phyloP scores from a whole-genome alignment of 2,797 vertebrate species.

The Halcyon badia region DNA sequence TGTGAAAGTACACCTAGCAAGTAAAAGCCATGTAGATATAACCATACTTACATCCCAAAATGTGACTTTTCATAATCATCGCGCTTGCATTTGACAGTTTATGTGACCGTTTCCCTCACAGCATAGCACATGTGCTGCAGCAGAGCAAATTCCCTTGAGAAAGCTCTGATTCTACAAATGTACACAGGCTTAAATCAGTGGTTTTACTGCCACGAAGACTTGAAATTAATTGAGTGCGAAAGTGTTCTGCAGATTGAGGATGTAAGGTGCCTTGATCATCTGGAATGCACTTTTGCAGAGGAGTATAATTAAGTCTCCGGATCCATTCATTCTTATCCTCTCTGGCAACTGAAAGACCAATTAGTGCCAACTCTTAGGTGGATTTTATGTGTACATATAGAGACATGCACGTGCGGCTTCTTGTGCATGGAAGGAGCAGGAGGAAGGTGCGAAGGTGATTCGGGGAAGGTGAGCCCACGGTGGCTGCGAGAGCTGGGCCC shows the following conservation, averaged over 20 bases:
- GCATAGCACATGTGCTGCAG: neutral
- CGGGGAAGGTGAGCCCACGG: neutral
- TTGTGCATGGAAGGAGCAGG: fast-evolving
- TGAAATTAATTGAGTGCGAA: neutral
- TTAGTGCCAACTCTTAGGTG: neutral
- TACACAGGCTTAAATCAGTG: neutral
- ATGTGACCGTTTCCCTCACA: neutral
- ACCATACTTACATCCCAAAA: neutral
- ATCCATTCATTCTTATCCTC: neutral
- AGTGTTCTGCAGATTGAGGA: neutral
- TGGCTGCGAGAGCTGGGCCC: neutral
- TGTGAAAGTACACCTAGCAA: neutral
- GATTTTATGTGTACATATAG: no score
- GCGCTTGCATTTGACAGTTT: neutral
- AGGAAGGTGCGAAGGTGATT: neutral
- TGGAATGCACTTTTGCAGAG: neutral
- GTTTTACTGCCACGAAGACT: neutral
- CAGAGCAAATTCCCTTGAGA: neutral
- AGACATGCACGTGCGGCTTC: neutral
- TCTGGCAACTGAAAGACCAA: neutral
- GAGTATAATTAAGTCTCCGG: neutral
- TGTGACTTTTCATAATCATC: neutral
- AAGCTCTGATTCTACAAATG: neutral
- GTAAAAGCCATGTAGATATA: neutral
- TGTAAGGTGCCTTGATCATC: neutral